These are phyloP conservation scores for Karalla daura DNA, from an alignment of 2,797 vertebrate species.

Conservation along the genomic window DNA sequence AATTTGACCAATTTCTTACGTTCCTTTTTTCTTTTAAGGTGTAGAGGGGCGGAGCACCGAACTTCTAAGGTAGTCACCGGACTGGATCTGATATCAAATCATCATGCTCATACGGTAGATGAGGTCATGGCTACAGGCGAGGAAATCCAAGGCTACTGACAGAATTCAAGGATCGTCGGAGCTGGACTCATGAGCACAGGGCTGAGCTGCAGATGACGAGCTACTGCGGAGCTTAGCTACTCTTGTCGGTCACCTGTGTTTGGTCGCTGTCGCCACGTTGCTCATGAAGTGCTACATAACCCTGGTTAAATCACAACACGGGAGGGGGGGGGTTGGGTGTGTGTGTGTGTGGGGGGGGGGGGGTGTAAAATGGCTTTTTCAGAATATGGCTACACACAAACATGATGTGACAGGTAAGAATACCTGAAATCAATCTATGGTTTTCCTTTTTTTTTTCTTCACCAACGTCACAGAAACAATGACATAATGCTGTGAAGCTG, in stretches of 20 bases:
- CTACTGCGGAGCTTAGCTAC: slow-evolving; percentile 62
- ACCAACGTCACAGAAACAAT: background rate
- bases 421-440: background rate
- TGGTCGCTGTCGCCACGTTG: slow-evolving; percentile 44
- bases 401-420: background rate
- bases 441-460: background rate
- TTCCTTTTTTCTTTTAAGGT: no score
- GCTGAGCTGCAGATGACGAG: slow-evolving; percentile 29
- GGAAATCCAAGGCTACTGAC: slow-evolving; percentile 67
- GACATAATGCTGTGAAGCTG: background rate
- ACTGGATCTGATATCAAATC: slow-evolving; percentile 26
- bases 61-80: slow-evolving; percentile 19
- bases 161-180: background rate
- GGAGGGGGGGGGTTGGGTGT: slow-evolving; percentile 24
- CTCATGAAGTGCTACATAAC: slow-evolving; percentile 66
- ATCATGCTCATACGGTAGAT: slow-evolving; percentile 35
- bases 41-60: slow-evolving; percentile 8
- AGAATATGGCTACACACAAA: slow-evolving; percentile 25
- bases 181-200: slow-evolving; percentile 17
- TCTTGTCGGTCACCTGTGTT: slow-evolving; percentile 7
- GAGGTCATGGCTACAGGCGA: slow-evolving; percentile 53
- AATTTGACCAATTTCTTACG: slow-evolving; percentile 4
- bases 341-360: slow-evolving; percentile 25
- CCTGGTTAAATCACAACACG: slow-evolving; percentile 24
- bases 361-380: slow-evolving; percentile 36